These are phyloP conservation scores for Synanthedon vespiformis DNA, from an alignment of 2,888 invertebrate species.

Conservation along the genomic window DNA sequence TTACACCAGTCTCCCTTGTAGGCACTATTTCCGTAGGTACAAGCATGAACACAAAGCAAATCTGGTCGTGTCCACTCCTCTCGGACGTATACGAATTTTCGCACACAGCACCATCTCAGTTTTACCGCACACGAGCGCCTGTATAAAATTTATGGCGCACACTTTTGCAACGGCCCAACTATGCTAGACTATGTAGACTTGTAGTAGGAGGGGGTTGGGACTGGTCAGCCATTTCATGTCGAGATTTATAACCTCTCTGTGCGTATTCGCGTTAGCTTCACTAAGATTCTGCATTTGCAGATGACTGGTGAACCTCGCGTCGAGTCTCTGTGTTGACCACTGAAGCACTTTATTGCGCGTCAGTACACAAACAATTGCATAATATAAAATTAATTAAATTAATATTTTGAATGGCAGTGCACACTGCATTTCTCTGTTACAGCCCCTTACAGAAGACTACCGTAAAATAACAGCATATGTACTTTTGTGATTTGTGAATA, in stretches of 20 bases:
- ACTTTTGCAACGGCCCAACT: constrained; percentile 56
- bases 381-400: too few species aligned
- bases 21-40: constrained; percentile 38
- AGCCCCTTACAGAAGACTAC: too few species aligned
- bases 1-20: constrained; percentile 27
- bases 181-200: constrained; percentile 47
- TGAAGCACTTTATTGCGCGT: not conserved
- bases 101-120: constrained; percentile 51
- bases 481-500: too few species aligned
- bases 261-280: constrained; percentile 46
- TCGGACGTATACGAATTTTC: constrained; percentile 56
- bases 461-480: too few species aligned
- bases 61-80: constrained; percentile 57
- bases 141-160: constrained; percentile 70
- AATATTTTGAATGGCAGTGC: too few species aligned
- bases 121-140: constrained; percentile 61
- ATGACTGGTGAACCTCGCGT: not conserved
- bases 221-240: constrained; percentile 69
- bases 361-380: not conserved
- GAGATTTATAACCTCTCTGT: constrained; percentile 64
- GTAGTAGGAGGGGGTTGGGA: constrained; percentile 32
- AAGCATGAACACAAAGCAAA: constrained; percentile 55
- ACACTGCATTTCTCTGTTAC: too few species aligned
- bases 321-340: too few species aligned
- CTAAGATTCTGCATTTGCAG: constrained; percentile 37